Conservation (phyloP, 2,888 invertebrate genomes). For the Zaprionus obscuricornis region DNA sequence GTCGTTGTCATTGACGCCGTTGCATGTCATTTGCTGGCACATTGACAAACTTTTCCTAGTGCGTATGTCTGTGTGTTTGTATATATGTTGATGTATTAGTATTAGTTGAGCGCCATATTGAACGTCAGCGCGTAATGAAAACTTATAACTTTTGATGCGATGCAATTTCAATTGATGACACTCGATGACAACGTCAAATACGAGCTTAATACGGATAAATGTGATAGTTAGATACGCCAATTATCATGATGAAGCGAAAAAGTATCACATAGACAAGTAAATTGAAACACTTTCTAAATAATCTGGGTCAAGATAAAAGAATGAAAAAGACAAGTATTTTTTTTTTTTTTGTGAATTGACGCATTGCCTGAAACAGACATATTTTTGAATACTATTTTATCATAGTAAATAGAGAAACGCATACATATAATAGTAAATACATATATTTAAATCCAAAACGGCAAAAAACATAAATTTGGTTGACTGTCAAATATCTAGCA, state of each 20-base stretch:
- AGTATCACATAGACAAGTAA: slow-evolving; percentile 46
- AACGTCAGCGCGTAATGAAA: slow-evolving; percentile 71
- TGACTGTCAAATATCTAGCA: slow-evolving; percentile 46
- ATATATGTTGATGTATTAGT: slow-evolving; percentile 60
- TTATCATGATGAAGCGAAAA: slow-evolving; percentile 47
- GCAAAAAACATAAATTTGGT: too few species aligned
- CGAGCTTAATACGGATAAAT: slow-evolving; percentile 63
- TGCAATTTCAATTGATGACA: slow-evolving; percentile 76
- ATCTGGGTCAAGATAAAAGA: too few species aligned
- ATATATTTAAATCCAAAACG: too few species aligned
- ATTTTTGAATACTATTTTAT: too few species aligned
- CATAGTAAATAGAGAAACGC: too few species aligned
- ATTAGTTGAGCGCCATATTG: slow-evolving; percentile 61
- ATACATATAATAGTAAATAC: too few species aligned
- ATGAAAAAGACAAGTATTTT: too few species aligned
- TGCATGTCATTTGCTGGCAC: slow-evolving; percentile 74
- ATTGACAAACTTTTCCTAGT: slow-evolving; percentile 63
- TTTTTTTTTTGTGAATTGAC: too few species aligned
- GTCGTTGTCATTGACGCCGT: slow-evolving; percentile 34
- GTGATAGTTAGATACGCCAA: slow-evolving; percentile 38
- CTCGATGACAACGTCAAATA: slow-evolving; percentile 66
- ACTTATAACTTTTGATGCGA: slow-evolving; percentile 76
- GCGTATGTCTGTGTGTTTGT: slow-evolving; percentile 7
- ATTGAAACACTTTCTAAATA: slow-evolving; percentile 9
- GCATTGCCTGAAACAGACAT: too few species aligned